These are phyloP conservation scores for Trochalopteron elliotii DNA, from an alignment of 2,113 vertebrate genomes.

Conservation along the genomic window DNA sequence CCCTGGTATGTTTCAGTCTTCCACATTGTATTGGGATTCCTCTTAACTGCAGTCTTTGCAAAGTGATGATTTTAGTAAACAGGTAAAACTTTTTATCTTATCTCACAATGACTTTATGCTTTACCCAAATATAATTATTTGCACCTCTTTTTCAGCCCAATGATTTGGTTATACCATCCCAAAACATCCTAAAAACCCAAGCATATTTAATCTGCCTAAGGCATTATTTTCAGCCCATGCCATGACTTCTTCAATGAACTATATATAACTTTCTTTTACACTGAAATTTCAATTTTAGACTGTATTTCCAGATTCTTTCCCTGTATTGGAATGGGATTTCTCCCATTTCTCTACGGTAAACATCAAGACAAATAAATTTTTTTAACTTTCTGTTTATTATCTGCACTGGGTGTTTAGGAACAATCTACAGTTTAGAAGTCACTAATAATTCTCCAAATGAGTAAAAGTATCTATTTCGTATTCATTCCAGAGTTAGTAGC, in stretches of 20 bases:
- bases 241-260: not conserved
- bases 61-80: not conserved
- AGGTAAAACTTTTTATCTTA: not conserved
- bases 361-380: not conserved
- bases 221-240: not conserved
- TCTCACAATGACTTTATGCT: not conserved
- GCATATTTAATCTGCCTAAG: not conserved
- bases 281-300: not conserved
- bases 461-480: not conserved
- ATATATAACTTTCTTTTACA: not conserved
- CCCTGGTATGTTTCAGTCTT: not conserved
- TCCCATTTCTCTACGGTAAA: not conserved
- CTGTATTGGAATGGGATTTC: not conserved
- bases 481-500: not conserved
- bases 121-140: not conserved
- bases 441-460: not conserved
- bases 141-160: not conserved
- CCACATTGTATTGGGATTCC: fast-evolving
- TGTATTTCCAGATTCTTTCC: not conserved
- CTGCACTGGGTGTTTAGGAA: not conserved
- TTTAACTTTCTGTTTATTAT: not conserved
- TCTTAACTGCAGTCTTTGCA: not conserved
- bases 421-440: not conserved
- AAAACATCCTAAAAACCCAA: not conserved
- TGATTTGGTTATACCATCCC: not conserved